Evolutionary conservation across 2,113 vertebrate genomes (phyloP), one percentile per base, ranked within the genome.

Genomic region (Malurus melanocephalus): DNA sequence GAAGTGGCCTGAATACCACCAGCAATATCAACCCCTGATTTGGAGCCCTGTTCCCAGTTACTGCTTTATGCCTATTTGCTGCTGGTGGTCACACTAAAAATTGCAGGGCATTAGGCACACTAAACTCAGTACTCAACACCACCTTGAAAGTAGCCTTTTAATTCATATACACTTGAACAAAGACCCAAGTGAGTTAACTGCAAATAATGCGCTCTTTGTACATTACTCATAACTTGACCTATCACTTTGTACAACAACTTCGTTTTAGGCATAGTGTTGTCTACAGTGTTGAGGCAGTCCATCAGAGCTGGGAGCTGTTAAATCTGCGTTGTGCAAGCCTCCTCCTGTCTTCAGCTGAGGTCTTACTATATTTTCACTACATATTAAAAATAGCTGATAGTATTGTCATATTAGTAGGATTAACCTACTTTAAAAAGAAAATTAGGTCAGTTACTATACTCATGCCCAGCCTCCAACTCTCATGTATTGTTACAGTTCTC

Each of bases 361-460:
- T 76, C 35, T 75, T 72, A 59, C 0, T 60, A 23, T 33, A 72
- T 90, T 80, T 88, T 33, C 35, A 51, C 61, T 42, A 33, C 59
- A 60, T 82, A 68, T 73, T 83, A 68, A 80, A 88, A 88, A 80
- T 73, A 92, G 59, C 68, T 65, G 16, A 26, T 68, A 73, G 40
- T 61, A 77, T 48, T 77, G 85, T 77, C 49, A 83, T 85, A 65
- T 83, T 64, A 80, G 80, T 27, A 35, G 42, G 42, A 76, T 90
- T 88, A 90, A 76, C 68, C 90, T 77, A 83, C n/a, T 92, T 90
- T 49, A 46, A 48, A 80, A 60, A 80, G 77, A 64, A 93, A 93
- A 92, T 90, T 52, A 83, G 92, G 87, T 90, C 92, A 91, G 81
- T 91, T 84, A 68, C 73, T 85, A 46, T 65, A 80, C 43, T 65